These are phyloP conservation scores for Drosophila ananassae DNA, from an alignment of 1,140 invertebrate genomes.

Conservation along the genomic window DNA sequence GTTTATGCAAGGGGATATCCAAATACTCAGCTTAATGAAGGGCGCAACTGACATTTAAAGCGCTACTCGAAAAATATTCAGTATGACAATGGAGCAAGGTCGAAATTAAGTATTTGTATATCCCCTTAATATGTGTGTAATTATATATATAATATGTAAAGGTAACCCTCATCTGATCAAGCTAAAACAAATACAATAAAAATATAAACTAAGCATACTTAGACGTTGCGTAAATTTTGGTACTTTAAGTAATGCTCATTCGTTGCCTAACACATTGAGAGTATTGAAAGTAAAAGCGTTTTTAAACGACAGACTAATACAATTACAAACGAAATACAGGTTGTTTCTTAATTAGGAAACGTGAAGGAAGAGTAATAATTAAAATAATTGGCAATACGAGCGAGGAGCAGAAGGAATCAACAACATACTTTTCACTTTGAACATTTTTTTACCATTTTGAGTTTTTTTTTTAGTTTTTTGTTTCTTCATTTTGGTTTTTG, in stretches of 20 bases:
- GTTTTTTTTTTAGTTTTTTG: slow-evolving; percentile 20
- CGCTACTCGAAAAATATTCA: background rate
- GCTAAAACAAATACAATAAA: slow-evolving; percentile 48
- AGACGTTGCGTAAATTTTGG: slow-evolving; percentile 53
- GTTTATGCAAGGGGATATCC: slow-evolving; percentile 16
- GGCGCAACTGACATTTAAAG: background rate
- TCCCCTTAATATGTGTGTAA: slow-evolving; percentile 39
- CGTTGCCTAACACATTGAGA: slow-evolving; percentile 69
- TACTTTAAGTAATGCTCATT: slow-evolving; percentile 78
- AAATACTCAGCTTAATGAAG: slow-evolving; percentile 5
- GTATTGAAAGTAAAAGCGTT: slow-evolving; percentile 59
- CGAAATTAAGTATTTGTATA: slow-evolving; percentile 2
- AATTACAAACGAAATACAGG: slow-evolving; percentile 61
- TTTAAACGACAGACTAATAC: slow-evolving; percentile 56
- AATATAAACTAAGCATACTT: slow-evolving; percentile 45
- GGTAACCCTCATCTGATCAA: slow-evolving; percentile 44
- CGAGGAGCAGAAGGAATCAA: slow-evolving; percentile 76
- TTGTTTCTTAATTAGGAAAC: slow-evolving; percentile 57
- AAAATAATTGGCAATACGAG: slow-evolving; percentile 82
- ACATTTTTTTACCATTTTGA: slow-evolving; percentile 22
- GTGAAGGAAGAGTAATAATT: slow-evolving; percentile 40
- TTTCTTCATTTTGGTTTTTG: slow-evolving; percentile 58
- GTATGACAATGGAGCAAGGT: background rate
- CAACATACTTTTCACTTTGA: slow-evolving; percentile 60
- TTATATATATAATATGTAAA: slow-evolving; percentile 39